Conservation (phyloP, 2,113 vertebrate genomes). For the Steatornis caripensis region DNA sequence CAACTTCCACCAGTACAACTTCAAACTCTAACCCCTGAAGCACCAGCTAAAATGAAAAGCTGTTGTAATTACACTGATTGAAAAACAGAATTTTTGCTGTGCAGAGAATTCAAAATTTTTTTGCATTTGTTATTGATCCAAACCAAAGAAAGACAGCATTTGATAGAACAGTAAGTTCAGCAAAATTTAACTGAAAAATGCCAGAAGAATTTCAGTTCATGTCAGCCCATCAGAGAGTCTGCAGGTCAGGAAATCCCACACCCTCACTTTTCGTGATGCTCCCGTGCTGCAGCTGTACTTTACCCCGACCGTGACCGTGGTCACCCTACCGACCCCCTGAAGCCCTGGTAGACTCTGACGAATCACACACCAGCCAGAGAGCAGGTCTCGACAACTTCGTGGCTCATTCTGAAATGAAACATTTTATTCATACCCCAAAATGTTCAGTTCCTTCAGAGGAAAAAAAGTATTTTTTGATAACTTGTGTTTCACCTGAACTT, state of each 20-base stretch:
- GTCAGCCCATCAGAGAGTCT: neutral
- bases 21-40: neutral
- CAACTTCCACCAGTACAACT: neutral
- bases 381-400: neutral
- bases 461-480: too few relatives aligned
- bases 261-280: too few relatives aligned
- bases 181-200: neutral
- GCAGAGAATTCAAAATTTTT: neutral
- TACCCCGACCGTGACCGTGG: rapidly evolving
- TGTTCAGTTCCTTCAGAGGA: too few relatives aligned
- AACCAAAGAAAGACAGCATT: neutral
- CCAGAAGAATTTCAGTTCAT: neutral
- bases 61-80: neutral
- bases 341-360: neutral
- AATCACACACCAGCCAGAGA: neutral
- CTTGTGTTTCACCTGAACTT: neutral
- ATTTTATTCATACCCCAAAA: too few relatives aligned
- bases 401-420: neutral
- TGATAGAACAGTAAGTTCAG: neutral
- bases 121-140: neutral
- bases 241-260: neutral
- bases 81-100: neutral
- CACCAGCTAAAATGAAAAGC: neutral
- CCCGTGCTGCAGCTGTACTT: neutral
- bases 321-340: neutral